These are phyloP conservation scores for Botrylloides violaceus DNA, from an alignment of 23 tunicate genomes.

Conservation along the genomic window DNA sequence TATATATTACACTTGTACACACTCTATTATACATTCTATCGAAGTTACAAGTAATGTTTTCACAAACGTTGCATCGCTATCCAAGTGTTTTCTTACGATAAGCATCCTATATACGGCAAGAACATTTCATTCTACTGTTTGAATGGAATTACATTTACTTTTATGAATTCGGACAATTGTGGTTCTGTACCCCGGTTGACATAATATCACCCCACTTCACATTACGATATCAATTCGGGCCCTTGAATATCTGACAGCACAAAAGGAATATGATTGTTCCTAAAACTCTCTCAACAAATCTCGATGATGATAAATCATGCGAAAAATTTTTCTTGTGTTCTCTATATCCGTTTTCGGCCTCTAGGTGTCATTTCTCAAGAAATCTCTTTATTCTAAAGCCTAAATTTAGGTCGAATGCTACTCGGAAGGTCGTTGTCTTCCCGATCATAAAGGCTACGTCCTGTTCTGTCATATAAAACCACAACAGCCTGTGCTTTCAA, in stretches of 20 bases:
- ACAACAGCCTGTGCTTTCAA: no score
- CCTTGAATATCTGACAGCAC: slow-evolving; percentile 1
- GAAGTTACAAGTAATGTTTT: neutral
- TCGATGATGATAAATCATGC: slow-evolving; percentile 2
- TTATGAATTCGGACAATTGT: slow-evolving; percentile 2
- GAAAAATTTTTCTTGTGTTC: neutral
- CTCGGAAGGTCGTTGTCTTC: neutral
- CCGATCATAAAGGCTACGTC: neutral
- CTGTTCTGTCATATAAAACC: no score
- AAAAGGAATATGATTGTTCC: neutral
- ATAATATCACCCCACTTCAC: slow-evolving; percentile 3
- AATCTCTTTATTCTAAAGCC: neutral
- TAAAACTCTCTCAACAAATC: neutral
- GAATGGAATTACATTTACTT: neutral
- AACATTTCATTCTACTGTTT: neutral
- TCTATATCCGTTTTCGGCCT: neutral
- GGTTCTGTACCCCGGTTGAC: slow-evolving; percentile 5
- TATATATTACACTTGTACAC: no score
- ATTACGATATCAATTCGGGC: slow-evolving; percentile 1
- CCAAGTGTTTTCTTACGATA: neutral
- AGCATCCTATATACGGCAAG: neutral
- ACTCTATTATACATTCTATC: no score
- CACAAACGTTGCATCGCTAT: neutral
- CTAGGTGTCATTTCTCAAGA: slow-evolving; percentile 1
- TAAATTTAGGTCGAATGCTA: slow-evolving; percentile 1